Evolutionary conservation across 2,888 invertebrate genomes (phyloP).

Genomic region (Tachina fera): DNA sequence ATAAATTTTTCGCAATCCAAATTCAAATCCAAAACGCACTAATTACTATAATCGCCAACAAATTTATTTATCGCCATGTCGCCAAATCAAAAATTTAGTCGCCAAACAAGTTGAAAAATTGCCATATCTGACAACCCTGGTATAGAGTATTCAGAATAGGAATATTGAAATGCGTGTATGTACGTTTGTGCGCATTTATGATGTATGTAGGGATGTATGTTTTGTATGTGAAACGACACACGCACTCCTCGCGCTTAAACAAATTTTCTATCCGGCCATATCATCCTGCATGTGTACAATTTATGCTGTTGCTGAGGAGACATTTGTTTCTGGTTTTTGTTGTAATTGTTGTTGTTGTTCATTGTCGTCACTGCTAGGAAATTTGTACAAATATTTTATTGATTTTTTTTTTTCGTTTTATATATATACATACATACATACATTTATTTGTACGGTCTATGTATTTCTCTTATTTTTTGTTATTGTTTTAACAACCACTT

Average conservation of each 20-base stretch:
- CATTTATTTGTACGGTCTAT: not conserved
- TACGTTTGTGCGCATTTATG: too few species aligned
- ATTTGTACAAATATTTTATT: slow-evolving; percentile 63
- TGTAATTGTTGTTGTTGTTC: slow-evolving; percentile 11
- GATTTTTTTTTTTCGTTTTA: slow-evolving; percentile 54
- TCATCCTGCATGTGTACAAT: slow-evolving; percentile 24
- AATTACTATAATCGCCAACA: too few species aligned
- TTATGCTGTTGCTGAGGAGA: slow-evolving; percentile 59
- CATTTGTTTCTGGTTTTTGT: slow-evolving; percentile 6
- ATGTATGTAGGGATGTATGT: not conserved
- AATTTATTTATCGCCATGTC: too few species aligned
- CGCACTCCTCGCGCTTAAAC: not conserved
- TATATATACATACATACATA: not conserved
- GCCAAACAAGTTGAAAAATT: too few species aligned
- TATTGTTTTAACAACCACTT: slow-evolving; percentile 38
- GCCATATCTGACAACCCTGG: too few species aligned
- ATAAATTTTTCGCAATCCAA: too few species aligned
- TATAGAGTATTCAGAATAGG: too few species aligned
- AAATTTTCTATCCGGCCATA: slow-evolving; percentile 7
- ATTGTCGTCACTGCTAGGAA: slow-evolving; percentile 54
- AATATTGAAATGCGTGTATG: too few species aligned
- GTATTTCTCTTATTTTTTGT: not conserved
- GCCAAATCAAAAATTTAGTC: too few species aligned
- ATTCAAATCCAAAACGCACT: too few species aligned
- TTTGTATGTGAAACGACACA: not conserved